These are phyloP conservation scores for Chrysemys picta DNA, from an alignment of 2,113 vertebrate genomes.

Conservation along the genomic window DNA sequence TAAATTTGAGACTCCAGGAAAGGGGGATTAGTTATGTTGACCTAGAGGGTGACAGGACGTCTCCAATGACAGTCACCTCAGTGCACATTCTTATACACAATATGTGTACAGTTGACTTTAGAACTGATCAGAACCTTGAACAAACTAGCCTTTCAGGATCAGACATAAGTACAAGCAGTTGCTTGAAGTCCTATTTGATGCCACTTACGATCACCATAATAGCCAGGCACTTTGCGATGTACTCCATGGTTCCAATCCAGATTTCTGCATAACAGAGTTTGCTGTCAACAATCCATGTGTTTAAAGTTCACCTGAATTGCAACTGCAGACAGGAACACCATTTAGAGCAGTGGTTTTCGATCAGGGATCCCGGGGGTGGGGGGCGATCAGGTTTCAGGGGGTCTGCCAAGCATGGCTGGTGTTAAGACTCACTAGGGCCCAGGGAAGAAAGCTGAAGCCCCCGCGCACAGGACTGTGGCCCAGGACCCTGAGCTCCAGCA, in stretches of 20 bases:
- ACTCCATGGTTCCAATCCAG: not conserved
- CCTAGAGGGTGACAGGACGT: not conserved
- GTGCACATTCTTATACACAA: not conserved
- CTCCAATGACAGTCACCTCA: not conserved
- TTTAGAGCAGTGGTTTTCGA: not conserved
- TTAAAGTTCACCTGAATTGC: not conserved
- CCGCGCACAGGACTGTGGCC: too few species aligned
- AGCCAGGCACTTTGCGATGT: not conserved
- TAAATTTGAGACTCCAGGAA: not conserved
- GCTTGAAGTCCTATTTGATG: not conserved
- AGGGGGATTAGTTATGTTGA: not conserved
- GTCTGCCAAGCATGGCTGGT: too few species aligned
- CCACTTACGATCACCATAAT: not conserved
- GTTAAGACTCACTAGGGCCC: too few species aligned
- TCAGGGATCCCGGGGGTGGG: too few species aligned
- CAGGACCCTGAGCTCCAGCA: too few species aligned
- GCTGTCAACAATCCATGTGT: not conserved
- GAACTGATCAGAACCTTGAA: not conserved
- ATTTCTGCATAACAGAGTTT: not conserved
- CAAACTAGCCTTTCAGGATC: not conserved
- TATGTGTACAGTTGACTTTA: not conserved
- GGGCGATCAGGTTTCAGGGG: too few species aligned
- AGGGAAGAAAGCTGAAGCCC: too few species aligned
- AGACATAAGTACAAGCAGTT: not conserved
- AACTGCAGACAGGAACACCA: not conserved